Evolutionary conservation across 1,140 invertebrate genomes (phyloP), one percentile per base, ranked within the genome.

Genomic region (Homarus americanus): DNA sequence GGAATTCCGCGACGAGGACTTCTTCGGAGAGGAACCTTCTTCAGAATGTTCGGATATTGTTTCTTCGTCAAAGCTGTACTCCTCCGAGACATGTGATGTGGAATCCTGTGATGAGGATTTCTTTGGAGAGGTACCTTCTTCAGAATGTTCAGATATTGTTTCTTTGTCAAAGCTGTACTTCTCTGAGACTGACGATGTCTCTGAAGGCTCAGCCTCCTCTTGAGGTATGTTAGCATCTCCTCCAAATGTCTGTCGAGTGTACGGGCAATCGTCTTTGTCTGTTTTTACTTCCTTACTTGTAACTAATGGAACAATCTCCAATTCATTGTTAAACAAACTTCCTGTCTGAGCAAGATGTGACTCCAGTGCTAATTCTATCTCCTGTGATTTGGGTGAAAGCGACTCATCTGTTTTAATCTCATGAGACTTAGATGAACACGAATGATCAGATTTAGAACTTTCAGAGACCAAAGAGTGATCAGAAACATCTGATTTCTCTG

Each of bases 401-500:
- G 72, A 58, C 32, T 83, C 49, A 15, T 90, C 38, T 36, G 40
- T 24, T 36, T 34, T 73, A 24, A 20, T 82, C 17, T 90, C 87
- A 15, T 72, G 41, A 28, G 36, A 41, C 69, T 66, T 90, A 24
- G 82, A 76, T 1, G 49, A 66, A 58, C 49, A 17, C 44, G 80
- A 90, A 2, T 90, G 80, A 76, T 84, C 88, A 28, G 88, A 90
- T 40, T 84, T 90, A 41, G 72, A 63, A 20, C 72, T 34, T 28
- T 90, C 88, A 36, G 88, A 90, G 41, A 90, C 63, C 15, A 90
- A 32, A 34, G 88, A 90, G 2, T 73, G n/a, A 41, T 90, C 88
- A 41, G 89, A 91, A n/a, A 73, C 82, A 73, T 87, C 88, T 53
- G 78, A 93, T 40, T 69, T 92, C 85, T 88, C 93, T 85, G 75